Base-by-base conservation (phyloP, 2,888 invertebrate species). In the Euclidia mi region DNA sequence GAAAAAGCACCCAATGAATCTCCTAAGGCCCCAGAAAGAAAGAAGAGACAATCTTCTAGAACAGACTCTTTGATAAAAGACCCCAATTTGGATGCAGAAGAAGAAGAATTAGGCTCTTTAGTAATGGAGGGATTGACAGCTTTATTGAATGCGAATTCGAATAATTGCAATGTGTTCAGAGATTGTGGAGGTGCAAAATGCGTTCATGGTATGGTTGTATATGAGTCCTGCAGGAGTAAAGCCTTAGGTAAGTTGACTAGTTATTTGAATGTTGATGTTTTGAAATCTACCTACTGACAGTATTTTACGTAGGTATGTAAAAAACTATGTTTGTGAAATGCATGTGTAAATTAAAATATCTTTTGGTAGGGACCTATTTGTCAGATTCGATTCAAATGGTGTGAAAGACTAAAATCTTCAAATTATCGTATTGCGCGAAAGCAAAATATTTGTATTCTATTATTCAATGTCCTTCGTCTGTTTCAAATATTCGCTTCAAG, bases 121-220 rank as follows among this genome's bases (percentile, higher is more conserved):
- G 96, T 98, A 0, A 97, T 99, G 95, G 99, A 99, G 82, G 97
- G 98, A 1, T 90, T 99, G 49, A 98, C 98, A 0, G 96, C 97
- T 25, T 91, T 99, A 38, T 94, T 99, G 66, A 97, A 96, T 71
- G 97, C 97, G 4, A 99, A 98, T 87, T 96, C 96, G 51, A 96
- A 96, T 72, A 99, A 99, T 90, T 98, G 99, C 38, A 97, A 97
- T 82, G 98, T 99, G 60, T 98, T 99, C 84, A 95, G 99, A 48
- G 98, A 99, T 85, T 98, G 98, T 81, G 98, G 98, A 0, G 99
- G 99, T 4, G 98, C 99, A 0, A 97, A 98, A 71, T 98, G 98
- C 88, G 97, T 98, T 0, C 98, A 99, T 81, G 97, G 97, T 76
- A 96, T 99, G 87, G 97, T 98, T 31, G 96, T 97, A 57, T 96